These are phyloP conservation scores for Micromussa lordhowensis DNA, from an alignment of 92 coral and sea anemone species.

Conservation along the genomic window DNA sequence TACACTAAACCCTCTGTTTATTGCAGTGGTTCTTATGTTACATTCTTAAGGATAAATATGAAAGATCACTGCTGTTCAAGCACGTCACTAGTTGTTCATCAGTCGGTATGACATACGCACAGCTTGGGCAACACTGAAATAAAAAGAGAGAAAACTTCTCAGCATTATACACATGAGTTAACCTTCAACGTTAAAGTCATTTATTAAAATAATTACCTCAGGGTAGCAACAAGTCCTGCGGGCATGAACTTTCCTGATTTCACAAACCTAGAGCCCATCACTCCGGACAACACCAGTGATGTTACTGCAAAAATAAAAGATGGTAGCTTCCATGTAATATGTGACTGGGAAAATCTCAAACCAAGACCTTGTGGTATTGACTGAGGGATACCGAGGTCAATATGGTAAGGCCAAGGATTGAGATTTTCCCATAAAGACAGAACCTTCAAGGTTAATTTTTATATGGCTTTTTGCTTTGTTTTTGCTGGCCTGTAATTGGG, in stretches of 20 bases:
- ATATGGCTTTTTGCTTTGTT: no score
- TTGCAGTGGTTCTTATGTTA: neutral
- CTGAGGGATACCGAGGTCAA: no score
- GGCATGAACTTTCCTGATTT: slow-evolving; percentile 98
- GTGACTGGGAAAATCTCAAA: neutral
- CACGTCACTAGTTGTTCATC: slow-evolving; percentile 31
- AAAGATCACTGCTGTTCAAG: neutral
- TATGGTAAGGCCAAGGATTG: no score
- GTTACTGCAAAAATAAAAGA: slow-evolving; percentile 63
- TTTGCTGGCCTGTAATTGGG: no score
- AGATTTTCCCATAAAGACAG: no score
- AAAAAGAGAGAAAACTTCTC: neutral
- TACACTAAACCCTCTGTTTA: neutral
- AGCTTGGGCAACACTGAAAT: slow-evolving; percentile 75
- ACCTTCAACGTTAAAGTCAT: no score
- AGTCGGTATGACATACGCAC: slow-evolving; percentile 84
- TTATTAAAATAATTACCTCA: slow-evolving; percentile 74
- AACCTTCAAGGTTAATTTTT: no score
- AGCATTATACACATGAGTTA: neutral
- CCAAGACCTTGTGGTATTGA: no score
- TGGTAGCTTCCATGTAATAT: no score
- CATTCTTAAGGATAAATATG: neutral
- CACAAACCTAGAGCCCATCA: slow-evolving; percentile 90
- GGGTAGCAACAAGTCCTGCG: slow-evolving; percentile 88
- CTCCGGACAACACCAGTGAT: slow-evolving; percentile 85